Percentiles rank a stretch among this genome's conserved stretches.
phyloP scores from a whole-genome alignment of 2,797 vertebrate species.

The Benthosema pterotum region DNA sequence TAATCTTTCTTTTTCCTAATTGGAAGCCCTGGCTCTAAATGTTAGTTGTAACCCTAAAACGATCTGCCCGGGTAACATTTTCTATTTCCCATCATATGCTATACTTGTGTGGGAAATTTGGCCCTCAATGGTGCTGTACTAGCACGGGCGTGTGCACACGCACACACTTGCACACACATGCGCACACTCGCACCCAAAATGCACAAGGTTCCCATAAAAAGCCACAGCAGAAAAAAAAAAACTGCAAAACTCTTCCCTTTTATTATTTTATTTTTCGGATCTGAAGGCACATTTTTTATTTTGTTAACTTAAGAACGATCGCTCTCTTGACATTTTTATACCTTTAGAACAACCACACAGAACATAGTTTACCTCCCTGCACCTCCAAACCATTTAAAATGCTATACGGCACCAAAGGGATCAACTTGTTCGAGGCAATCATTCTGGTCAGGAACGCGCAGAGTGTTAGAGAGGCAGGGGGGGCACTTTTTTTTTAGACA shows the following conservation, averaged over 20 bases:
- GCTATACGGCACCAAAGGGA: constrained; percentile 20
- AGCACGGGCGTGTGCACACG: not conserved
- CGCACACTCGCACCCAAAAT: not conserved
- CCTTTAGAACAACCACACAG: constrained; percentile 24
- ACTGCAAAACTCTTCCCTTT: constrained; percentile 10
- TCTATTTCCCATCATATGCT: too few species aligned
- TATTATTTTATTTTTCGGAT: too few species aligned
- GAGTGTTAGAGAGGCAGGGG: too few species aligned
- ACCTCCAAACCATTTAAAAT: not conserved
- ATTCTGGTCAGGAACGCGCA: too few species aligned
- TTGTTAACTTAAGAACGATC: constrained; percentile 11
- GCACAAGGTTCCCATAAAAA: not conserved
- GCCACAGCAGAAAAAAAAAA: constrained; percentile 15
- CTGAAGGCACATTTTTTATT: not conserved
- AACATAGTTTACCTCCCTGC: constrained; percentile 39
- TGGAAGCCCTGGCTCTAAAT: too few species aligned
- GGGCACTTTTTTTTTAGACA: too few species aligned
- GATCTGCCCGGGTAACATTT: too few species aligned
- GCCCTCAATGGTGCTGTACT: too few species aligned
- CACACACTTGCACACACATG: not conserved
- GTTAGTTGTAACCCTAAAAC: too few species aligned
- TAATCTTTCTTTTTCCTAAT: too few species aligned
- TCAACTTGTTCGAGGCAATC: constrained; percentile 22
- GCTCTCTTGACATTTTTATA: constrained; percentile 30
- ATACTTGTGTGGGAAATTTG: too few species aligned